Percentiles rank a stretch among this genome's conserved stretches.
phyloP scores from a whole-genome alignment of 2,113 vertebrate genomes.

The Lagopus leucura region DNA sequence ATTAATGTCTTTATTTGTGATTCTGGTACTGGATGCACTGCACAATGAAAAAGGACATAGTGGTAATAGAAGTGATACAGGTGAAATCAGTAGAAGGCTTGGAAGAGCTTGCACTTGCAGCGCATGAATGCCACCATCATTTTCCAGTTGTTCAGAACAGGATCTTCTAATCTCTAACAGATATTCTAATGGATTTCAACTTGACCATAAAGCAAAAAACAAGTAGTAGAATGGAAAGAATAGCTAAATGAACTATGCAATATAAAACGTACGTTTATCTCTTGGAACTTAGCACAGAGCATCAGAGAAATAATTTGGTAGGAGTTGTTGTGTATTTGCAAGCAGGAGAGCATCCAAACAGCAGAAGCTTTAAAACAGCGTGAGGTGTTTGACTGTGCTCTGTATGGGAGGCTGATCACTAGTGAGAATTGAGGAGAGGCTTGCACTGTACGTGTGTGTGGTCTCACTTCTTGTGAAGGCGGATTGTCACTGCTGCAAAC shows the following conservation, averaged over 20 bases:
- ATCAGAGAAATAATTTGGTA: not conserved
- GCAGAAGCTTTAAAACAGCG: not conserved
- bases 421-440: not conserved
- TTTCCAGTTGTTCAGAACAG: not conserved
- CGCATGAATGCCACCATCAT: not conserved
- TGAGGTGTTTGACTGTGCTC: not conserved
- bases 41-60: not conserved
- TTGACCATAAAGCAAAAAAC: not conserved
- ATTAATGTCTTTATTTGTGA: not conserved
- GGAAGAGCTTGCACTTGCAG: not conserved
- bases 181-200: not conserved
- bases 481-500: not conserved
- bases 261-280: not conserved
- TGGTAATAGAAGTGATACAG: not conserved
- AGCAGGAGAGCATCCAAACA: not conserved
- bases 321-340: not conserved
- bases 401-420: not conserved
- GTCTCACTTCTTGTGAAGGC: not conserved
- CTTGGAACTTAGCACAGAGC: not conserved
- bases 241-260: not conserved
- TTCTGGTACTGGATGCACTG: not conserved
- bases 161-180: not conserved
- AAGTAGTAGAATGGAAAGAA: not conserved
- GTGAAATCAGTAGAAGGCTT: not conserved
- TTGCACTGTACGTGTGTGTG: rapidly evolving